These are phyloP conservation scores for Prosapia bicincta DNA, from an alignment of 2,888 invertebrate genomes.

Conservation along the genomic window DNA sequence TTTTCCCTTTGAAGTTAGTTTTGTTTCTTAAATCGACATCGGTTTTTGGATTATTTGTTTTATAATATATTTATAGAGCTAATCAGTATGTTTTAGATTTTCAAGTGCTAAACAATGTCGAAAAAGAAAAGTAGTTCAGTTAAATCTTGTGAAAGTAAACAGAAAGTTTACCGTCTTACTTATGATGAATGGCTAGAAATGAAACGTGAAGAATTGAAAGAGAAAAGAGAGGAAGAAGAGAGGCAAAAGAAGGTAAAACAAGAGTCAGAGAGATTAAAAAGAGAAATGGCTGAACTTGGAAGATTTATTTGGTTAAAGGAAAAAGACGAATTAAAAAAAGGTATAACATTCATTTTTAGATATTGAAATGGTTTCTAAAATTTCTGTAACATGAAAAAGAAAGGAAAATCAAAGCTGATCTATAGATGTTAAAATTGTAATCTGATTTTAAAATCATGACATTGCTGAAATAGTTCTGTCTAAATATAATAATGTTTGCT, in stretches of 20 bases:
- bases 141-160: background rate
- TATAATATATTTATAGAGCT: no score
- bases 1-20: no score
- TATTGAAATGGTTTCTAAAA: no score
- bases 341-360: no score
- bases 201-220: background rate
- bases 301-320: background rate
- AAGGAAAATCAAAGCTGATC: no score
- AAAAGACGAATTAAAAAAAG: background rate
- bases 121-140: background rate
- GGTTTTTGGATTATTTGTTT: no score
- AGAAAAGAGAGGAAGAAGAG: background rate
- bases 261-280: background rate
- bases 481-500: no score
- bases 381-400: no score
- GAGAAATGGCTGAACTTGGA: background rate
- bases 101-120: background rate
- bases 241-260: background rate
- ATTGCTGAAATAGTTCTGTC: no score
- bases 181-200: background rate
- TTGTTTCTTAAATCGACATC: no score
- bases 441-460: no score
- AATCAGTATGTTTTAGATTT: background rate
- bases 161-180: background rate
- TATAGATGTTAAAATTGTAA: no score